phyloP scores from a whole-genome alignment of 2,113 vertebrate genomes.

The Pantherophis guttatus region DNA sequence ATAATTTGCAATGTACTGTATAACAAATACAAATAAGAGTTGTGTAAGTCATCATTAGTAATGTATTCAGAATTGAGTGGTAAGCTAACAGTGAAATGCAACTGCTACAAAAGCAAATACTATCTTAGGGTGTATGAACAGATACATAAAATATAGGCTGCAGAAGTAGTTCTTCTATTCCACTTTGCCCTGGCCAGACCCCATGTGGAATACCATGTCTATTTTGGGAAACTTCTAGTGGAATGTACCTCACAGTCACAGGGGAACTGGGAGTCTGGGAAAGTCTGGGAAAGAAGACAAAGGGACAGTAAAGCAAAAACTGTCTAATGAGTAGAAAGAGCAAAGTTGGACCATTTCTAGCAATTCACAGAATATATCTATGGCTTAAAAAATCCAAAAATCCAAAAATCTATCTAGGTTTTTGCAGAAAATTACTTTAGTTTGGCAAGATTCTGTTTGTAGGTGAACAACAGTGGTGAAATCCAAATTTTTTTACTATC shows the following conservation, averaged over 20 bases:
- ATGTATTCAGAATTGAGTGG: constrained; percentile 17
- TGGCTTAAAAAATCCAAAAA: too few species aligned
- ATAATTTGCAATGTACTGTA: neutral
- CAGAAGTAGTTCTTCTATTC: neutral
- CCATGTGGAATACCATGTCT: neutral
- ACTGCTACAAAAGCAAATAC: neutral
- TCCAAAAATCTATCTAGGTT: neutral
- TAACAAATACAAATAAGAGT: constrained; percentile 34
- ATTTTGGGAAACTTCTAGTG: neutral
- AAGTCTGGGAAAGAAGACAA: neutral
- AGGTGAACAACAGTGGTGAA: neutral
- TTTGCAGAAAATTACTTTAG: neutral
- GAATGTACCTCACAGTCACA: neutral
- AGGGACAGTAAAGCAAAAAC: neutral
- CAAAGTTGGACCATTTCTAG: neutral
- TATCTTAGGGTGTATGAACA: neutral
- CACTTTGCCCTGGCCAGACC: neutral
- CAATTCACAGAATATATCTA: neutral
- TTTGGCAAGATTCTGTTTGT: neutral
- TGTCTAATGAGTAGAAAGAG: neutral
- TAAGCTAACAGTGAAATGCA: neutral
- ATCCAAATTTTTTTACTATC: too few species aligned
- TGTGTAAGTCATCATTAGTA: constrained; percentile 47
- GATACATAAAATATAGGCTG: neutral
- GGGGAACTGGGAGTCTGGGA: too few species aligned